Evolutionary conservation across 2,113 vertebrate species (phyloP).

Genomic region (Phoenicopterus ruber): DNA sequence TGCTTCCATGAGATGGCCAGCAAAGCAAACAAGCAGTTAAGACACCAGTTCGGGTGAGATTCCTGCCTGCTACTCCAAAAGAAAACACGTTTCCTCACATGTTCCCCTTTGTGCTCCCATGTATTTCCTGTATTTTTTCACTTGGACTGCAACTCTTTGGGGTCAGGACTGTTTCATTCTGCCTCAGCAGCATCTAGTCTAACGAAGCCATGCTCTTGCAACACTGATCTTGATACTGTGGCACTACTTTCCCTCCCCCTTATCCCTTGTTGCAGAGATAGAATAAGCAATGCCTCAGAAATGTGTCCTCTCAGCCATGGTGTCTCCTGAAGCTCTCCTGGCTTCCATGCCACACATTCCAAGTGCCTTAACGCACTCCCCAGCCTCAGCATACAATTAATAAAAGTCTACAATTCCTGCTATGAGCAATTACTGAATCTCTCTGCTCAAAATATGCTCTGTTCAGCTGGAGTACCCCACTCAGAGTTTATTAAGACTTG

Average conservation of each 20-base stretch:
- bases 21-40: background rate
- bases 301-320: background rate
- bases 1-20: background rate
- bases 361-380: background rate
- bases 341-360: constrained; percentile 4
- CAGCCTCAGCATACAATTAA: background rate
- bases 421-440: constrained; percentile 18
- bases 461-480: constrained; percentile 44
- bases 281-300: background rate
- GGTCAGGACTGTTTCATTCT: background rate
- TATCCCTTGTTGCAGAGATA: background rate
- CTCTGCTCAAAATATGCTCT: constrained; percentile 13
- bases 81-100: background rate
- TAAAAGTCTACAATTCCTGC: background rate
- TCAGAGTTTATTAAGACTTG: constrained; percentile 53
- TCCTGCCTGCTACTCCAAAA: background rate
- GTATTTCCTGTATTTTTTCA: background rate
- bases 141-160: background rate
- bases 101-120: background rate
- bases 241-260: background rate
- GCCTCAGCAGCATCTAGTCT: background rate
- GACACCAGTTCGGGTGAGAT: accelerated
- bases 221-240: background rate
- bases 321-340: constrained; percentile 10
- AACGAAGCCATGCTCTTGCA: background rate